Base-by-base conservation (phyloP, 2,113 vertebrate species). In the Maccullochella peelii region DNA sequence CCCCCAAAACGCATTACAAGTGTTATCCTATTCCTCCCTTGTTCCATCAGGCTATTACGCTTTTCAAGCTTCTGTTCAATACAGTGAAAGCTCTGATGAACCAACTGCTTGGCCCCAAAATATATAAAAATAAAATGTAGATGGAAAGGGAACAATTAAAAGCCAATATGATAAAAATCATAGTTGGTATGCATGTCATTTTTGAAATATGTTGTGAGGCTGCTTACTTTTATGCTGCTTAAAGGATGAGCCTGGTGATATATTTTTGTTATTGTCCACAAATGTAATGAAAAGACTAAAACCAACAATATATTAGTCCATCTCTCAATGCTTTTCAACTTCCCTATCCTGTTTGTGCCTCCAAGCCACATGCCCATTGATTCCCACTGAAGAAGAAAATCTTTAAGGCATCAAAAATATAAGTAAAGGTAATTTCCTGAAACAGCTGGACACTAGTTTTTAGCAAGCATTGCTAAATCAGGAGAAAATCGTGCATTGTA, bases 1-100 rank as follows among this genome's bases (percentile, higher is more conserved):
- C 54, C 73, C 7, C 30, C 21, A 84, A 86, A 91, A 69, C 50
- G 52, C 81, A 86, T 89, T 89, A 89, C 62, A 59, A 57, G 71
- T 66, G 82, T 57, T 86, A 85, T 85, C 68, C 77, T 68, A 73
- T 81, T 77, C 78, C 58, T 70, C 73, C 49, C 67, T 58, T n/a
- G 63, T 68, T 76, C 50, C 27, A 40, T 85, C 38, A 74, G 61
- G 27, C 47, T 52, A 52, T 83, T 83, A 70, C 3, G 21, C 23
- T 74, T 71, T 71, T 77, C 21, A 42, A 57, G 54, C 20, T 72
- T 77, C 54, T 83, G 77, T 75, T 74, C 55, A 62, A 78, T 57
- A 38, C 59, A 81, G 2, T 20, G 3, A 12, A 49, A 33, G n/a
- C 23, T 59, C 65, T 16, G 30, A 85, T 55, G 15, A 76, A 42